Evolutionary conservation across 2,113 vertebrate species (phyloP).

Genomic region (Tretioscincus oriximinensis): DNA sequence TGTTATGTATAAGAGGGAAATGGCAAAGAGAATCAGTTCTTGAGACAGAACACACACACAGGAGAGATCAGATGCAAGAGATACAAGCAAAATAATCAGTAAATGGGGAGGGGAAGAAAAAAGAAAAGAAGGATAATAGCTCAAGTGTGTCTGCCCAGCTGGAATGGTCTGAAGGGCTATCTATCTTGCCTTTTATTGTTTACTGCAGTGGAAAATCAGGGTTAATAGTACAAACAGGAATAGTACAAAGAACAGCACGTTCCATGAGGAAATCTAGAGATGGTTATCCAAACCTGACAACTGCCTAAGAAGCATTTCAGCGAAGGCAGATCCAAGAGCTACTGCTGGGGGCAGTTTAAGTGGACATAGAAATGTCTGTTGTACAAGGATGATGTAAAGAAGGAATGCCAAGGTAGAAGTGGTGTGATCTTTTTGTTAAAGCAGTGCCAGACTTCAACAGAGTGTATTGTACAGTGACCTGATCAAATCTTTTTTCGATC

Average conservation of each 20-base stretch:
- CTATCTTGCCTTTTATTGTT: conserved; percentile 21
- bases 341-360: conserved; percentile 19
- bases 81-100: background rate
- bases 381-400: conserved; percentile 27
- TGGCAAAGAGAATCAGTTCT: conserved; percentile 3
- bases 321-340: background rate
- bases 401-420: background rate
- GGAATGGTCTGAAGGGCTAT: conserved; percentile 25
- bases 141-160: conserved; percentile 15
- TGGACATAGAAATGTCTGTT: conserved; percentile 37
- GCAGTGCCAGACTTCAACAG: background rate
- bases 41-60: background rate
- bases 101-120: background rate
- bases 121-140: background rate
- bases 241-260: conserved; percentile 32
- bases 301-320: conserved; percentile 39
- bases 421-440: background rate
- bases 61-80: background rate
- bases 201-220: conserved; percentile 51
- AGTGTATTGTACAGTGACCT: background rate
- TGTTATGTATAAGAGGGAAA: conserved; percentile 15
- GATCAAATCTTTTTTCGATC: background rate
- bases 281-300: conserved; percentile 55
- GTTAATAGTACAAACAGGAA: conserved; percentile 40
- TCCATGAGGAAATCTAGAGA: conserved; percentile 37